Conservation (phyloP, 2,888 invertebrate genomes). For the Volucella inanis region DNA sequence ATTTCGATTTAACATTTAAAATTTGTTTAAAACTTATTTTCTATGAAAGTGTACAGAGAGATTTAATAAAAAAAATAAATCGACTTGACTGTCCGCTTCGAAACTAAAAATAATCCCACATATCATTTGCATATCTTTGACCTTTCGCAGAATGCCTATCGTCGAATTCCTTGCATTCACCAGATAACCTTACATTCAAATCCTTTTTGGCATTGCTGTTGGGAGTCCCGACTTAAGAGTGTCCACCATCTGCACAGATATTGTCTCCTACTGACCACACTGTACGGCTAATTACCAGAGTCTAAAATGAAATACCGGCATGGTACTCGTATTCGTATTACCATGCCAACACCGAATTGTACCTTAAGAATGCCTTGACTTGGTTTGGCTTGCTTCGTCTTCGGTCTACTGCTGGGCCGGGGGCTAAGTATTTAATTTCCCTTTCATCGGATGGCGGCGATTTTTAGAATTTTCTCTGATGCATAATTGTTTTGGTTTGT, state of each 20-base stretch:
- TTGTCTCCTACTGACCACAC: slow-evolving; percentile 57
- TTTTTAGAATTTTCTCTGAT: slow-evolving; percentile 49
- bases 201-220: slow-evolving; percentile 25
- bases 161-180: slow-evolving; percentile 3
- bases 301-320: slow-evolving; percentile 60
- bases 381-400: background rate
- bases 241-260: slow-evolving; percentile 31
- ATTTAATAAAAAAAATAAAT: too few relatives aligned
- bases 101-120: slow-evolving; percentile 23
- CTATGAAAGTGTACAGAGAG: too few relatives aligned
- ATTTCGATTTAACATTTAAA: too few relatives aligned
- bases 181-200: slow-evolving; percentile 18
- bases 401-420: background rate
- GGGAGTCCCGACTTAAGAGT: background rate
- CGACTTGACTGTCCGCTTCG: background rate
- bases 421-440: slow-evolving; percentile 61
- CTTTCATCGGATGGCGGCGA: slow-evolving; percentile 61
- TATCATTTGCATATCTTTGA: slow-evolving; percentile 39
- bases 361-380: slow-evolving; percentile 38
- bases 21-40: too few relatives aligned
- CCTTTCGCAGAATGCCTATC: slow-evolving; percentile 25
- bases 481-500: slow-evolving; percentile 63
- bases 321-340: slow-evolving; percentile 18
- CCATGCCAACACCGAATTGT: slow-evolving; percentile 62
- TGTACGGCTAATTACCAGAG: slow-evolving; percentile 68